Conservation (phyloP, 2,888 invertebrate genomes). For the Andrena dorsata region DNA sequence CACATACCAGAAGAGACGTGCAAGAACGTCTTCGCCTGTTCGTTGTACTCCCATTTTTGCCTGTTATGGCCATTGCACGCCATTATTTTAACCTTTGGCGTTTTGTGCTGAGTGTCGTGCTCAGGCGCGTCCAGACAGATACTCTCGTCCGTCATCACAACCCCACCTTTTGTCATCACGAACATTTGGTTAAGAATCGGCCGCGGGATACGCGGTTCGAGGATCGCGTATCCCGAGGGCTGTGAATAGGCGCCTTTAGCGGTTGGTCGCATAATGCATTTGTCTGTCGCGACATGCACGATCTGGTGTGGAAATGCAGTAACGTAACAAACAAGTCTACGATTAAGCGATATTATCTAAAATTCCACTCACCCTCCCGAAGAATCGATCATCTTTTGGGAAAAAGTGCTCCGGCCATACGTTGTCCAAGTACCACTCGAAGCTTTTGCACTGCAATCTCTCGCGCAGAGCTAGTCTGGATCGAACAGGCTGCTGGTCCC, state of each 20-base stretch:
- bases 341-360: background rate
- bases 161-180: slow-evolving; percentile 89
- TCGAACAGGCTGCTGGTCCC: slow-evolving; percentile 88
- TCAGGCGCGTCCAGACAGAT: slow-evolving; percentile 92
- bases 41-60: slow-evolving; percentile 90
- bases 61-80: slow-evolving; percentile 89
- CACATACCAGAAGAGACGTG: slow-evolving; percentile 87
- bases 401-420: slow-evolving; percentile 99
- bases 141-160: slow-evolving; percentile 94
- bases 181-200: slow-evolving; percentile 89
- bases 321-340: background rate
- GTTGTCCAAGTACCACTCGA: slow-evolving; percentile 97
- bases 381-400: slow-evolving; percentile 94
- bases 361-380: slow-evolving; percentile 89
- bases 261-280: slow-evolving; percentile 89
- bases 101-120: slow-evolving; percentile 85
- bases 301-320: slow-evolving; percentile 82
- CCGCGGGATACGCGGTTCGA: slow-evolving; percentile 88
- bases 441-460: slow-evolving; percentile 92
- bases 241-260: slow-evolving; percentile 88
- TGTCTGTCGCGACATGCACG: slow-evolving; percentile 85
- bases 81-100: slow-evolving; percentile 89
- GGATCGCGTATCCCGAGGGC: slow-evolving; percentile 89
- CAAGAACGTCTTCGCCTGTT: slow-evolving; percentile 86
- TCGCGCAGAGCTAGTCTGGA: slow-evolving; percentile 89